phyloP scores from a whole-genome alignment of 2,888 invertebrate genomes.

The Macrosoma leucophasiata region DNA sequence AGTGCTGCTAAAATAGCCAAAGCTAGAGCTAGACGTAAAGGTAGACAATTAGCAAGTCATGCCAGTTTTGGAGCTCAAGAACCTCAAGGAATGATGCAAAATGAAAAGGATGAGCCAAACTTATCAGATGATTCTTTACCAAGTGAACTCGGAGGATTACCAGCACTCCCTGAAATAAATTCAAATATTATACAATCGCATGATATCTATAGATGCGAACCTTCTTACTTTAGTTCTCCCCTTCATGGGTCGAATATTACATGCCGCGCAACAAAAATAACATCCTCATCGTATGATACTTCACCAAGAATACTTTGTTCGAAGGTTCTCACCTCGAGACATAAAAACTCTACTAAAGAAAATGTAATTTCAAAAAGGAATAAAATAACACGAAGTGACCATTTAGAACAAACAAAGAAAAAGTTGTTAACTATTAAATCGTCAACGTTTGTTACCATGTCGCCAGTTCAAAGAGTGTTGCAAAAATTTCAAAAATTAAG shows the following conservation, averaged over 20 bases:
- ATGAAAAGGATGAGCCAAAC: conserved; percentile 25
- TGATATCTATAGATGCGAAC: conserved; percentile 44
- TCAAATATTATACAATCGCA: conserved; percentile 29
- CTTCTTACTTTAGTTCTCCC: conserved; percentile 48
- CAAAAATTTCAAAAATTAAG: conserved; percentile 49
- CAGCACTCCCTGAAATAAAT: conserved; percentile 42
- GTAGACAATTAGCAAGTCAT: conserved; percentile 35
- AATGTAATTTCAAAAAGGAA: conserved; percentile 27
- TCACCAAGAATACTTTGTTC: conserved; percentile 50
- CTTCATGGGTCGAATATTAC: conserved; percentile 40
- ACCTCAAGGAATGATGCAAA: conserved; percentile 43
- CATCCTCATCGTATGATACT: conserved; percentile 41
- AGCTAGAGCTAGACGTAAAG: conserved; percentile 45
- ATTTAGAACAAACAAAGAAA: conserved; percentile 15
- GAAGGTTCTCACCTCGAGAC: conserved; percentile 38
- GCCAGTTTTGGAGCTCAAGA: conserved; percentile 47
- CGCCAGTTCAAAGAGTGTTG: conserved; percentile 49
- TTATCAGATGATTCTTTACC: conserved; percentile 25
- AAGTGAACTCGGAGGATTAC: conserved; percentile 39
- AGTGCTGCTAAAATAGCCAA: conserved; percentile 47
- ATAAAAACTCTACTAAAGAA: conserved; percentile 32
- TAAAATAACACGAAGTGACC: conserved; percentile 11
- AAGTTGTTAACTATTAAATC: conserved; percentile 40
- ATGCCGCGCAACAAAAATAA: conserved; percentile 34
- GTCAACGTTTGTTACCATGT: conserved; percentile 33